Conservation (phyloP, 2,888 invertebrate genomes). For the Oligia strigilis region DNA sequence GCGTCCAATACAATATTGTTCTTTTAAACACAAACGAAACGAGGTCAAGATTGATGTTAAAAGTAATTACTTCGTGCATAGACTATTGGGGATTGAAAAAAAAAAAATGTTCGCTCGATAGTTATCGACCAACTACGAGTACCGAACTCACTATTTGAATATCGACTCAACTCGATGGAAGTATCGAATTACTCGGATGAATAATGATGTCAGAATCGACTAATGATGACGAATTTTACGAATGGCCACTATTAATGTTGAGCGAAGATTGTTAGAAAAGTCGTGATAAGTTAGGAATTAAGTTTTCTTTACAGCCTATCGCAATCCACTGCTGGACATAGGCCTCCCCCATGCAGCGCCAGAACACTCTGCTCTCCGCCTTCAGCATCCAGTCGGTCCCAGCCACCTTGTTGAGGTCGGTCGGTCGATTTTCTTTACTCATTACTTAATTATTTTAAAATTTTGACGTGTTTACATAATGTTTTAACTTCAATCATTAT, state of each 20-base stretch:
- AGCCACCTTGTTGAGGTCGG: too few species aligned
- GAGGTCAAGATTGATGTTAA: conserved; percentile 72
- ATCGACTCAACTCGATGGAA: conserved; percentile 24
- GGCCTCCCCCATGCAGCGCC: too few species aligned
- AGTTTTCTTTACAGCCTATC: not conserved
- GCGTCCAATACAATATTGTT: conserved; percentile 52
- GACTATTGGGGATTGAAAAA: conserved; percentile 67
- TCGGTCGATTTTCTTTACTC: not conserved
- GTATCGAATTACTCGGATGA: conserved; percentile 2
- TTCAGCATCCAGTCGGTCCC: too few species aligned
- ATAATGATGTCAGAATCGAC: not conserved
- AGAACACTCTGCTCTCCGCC: too few species aligned
- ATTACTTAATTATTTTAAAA: not conserved
- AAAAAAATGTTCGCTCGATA: conserved; percentile 57
- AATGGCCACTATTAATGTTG: not conserved
- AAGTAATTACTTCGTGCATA: conserved; percentile 75
- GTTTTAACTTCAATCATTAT: not conserved
- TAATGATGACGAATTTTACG: too few species aligned
- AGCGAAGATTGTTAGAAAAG: not conserved
- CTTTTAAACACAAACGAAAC: conserved; percentile 63
- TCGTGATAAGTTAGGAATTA: too few species aligned
- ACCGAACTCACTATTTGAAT: conserved; percentile 33
- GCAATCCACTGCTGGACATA: too few species aligned
- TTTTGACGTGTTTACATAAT: not conserved
- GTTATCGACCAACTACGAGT: conserved; percentile 51